Conservation (phyloP, 2,888 invertebrate genomes). For the Ganaspis brasiliensis region DNA sequence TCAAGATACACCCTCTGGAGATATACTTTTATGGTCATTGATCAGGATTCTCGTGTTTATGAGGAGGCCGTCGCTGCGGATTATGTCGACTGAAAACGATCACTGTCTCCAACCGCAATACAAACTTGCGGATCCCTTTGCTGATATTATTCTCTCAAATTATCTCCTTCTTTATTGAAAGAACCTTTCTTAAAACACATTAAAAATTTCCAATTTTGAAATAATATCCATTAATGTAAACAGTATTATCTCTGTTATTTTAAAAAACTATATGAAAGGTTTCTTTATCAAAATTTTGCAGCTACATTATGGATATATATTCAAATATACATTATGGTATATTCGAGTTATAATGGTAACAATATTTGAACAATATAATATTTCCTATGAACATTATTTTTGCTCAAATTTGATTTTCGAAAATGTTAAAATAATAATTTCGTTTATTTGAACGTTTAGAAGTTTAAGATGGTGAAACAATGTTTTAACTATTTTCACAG, state of each 20-base stretch:
- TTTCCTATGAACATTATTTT: too few species aligned
- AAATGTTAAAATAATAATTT: too few species aligned
- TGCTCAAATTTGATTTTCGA: too few species aligned
- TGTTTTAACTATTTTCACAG: too few species aligned
- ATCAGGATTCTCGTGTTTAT: conserved; percentile 33
- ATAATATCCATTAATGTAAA: neutral
- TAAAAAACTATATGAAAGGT: too few species aligned
- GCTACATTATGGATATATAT: too few species aligned
- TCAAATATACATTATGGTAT: too few species aligned
- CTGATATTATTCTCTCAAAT: conserved; percentile 11
- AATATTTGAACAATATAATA: too few species aligned
- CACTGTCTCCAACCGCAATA: conserved; percentile 28
- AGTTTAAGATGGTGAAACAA: too few species aligned
- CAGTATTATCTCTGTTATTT: neutral
- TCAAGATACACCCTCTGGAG: neutral
- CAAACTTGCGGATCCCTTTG: conserved; percentile 22
- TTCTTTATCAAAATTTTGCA: too few species aligned
- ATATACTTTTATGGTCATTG: conserved; percentile 35
- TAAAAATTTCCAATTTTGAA: neutral
- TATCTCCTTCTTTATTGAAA: conserved; percentile 2
- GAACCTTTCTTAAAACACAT: neutral
- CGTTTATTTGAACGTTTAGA: too few species aligned
- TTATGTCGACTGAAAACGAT: conserved; percentile 21
- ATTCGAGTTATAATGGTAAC: too few species aligned
- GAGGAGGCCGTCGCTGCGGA: conserved; percentile 33